phyloP scores from a whole-genome alignment of 2,888 invertebrate species.

The Diachrysia chrysitis region DNA sequence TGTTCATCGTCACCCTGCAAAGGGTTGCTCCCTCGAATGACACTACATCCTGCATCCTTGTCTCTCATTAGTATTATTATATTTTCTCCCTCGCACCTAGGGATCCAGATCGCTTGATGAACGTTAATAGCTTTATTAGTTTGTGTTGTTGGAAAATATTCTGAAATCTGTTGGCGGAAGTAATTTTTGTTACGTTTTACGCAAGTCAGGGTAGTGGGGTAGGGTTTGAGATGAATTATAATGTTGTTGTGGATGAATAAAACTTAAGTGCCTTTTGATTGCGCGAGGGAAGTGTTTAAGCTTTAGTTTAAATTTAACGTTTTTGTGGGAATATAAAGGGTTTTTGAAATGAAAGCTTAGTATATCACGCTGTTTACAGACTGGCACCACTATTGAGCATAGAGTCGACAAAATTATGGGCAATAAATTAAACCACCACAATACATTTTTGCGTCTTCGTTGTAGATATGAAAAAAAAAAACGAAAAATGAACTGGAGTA shows the following conservation, averaged over 20 bases:
- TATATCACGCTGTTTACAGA: too few species aligned
- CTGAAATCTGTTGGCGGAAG: conserved; percentile 36
- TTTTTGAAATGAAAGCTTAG: too few species aligned
- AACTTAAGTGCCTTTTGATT: background rate
- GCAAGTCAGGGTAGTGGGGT: background rate
- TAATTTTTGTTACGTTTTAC: conserved; percentile 22
- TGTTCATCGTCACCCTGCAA: conserved; percentile 56
- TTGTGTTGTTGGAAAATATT: conserved; percentile 57
- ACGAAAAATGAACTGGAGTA: too few species aligned
- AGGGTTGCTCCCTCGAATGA: conserved; percentile 50
- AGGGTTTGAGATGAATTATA: background rate
- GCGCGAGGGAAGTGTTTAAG: background rate
- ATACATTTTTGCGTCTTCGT: too few species aligned
- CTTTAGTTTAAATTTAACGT: background rate
- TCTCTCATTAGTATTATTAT: conserved; percentile 10
- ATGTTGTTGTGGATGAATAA: background rate
- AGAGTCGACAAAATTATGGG: too few species aligned
- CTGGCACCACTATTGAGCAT: too few species aligned
- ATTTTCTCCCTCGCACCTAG: conserved; percentile 19
- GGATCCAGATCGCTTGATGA: conserved; percentile 51
- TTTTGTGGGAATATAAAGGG: too few species aligned
- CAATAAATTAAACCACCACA: too few species aligned
- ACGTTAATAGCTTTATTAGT: conserved; percentile 60
- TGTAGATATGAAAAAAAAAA: too few species aligned
- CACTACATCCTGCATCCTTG: conserved; percentile 28